Percentiles rank a stretch among this genome's conserved stretches.
Evolutionary conservation across 2,888 invertebrate species (phyloP).

Genomic region (Drosophila anceps): DNA sequence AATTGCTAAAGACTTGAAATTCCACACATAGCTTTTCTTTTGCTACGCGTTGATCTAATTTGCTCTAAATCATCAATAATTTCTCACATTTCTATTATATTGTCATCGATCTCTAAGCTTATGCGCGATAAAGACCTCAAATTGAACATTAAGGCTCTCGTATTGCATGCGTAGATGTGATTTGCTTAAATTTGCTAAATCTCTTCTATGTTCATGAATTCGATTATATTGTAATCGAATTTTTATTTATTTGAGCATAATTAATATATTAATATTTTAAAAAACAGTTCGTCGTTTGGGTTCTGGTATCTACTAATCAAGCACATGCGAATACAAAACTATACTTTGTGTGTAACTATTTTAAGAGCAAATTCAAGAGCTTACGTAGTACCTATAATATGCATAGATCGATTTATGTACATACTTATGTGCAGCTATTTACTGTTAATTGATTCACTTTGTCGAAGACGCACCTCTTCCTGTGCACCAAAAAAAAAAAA

Average conservation of each 20-base stretch:
- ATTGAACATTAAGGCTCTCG: background rate
- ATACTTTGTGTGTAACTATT: background rate
- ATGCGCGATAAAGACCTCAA: background rate
- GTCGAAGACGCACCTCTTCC: constrained; percentile 66
- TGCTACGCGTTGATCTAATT: background rate
- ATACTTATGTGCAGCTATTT: constrained; percentile 30
- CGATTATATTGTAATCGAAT: background rate
- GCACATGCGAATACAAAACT: background rate
- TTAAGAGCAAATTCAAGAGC: background rate
- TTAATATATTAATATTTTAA: no score
- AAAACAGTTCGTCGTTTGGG: no score
- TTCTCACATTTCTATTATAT: background rate
- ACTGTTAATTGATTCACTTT: constrained; percentile 59
- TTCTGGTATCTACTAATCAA: background rate
- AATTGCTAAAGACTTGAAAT: background rate
- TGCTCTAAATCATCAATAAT: background rate
- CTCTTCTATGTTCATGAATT: no score
- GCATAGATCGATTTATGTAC: background rate
- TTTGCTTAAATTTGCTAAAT: no score
- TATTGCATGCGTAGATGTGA: background rate
- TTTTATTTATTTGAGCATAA: no score
- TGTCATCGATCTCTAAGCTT: background rate
- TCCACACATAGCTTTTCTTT: background rate
- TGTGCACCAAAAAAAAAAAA: constrained; percentile 19
- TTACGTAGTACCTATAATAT: background rate